Base-by-base conservation (phyloP, 1,140 invertebrate species). In the Drosophila nebulosa region DNA sequence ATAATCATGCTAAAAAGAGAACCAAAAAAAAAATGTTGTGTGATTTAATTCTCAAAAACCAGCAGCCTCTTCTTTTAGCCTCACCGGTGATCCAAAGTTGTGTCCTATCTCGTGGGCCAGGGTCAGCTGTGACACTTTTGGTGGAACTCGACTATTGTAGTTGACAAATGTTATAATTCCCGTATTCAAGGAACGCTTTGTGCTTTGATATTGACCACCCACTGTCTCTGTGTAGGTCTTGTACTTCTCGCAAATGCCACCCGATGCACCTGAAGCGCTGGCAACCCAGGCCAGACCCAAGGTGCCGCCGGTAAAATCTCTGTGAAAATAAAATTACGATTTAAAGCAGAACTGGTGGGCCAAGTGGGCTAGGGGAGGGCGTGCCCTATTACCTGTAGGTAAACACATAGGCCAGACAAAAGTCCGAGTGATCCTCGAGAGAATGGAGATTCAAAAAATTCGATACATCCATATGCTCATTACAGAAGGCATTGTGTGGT, bases 81-180 rank as follows among this genome's bases (percentile, higher is more conserved):
- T 94, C 93, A 98, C 97, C 89, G 97, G 97, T 70, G 98, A 99
- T 58, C 99, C 99, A 93, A 99, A 99, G 92, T 99, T 99, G 90
- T 99, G 99, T 3, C 99, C 99, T 86, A 99, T 99, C 93, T 99
- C 99, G 92, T 99, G 99, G 6, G 99, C 99, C 63, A 99, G 93
- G 6, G 99, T 99, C 10, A 99, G 92, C 90, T 99, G 98, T 4
- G 98, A 99, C 14, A 99, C 99, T 92, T 98, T 98, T 0, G 97
- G 97, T 64, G 96, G 98, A 16, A 99, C 98, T 52, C 97, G 93
- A 90, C 96, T 98, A 85, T 99, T 99, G 93, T 99, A 99, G 93
- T 99, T 99, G 10, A 99, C 97, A 91, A 99, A 98, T 1, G 99
- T 99, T 39, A 99, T 99, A 73, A 99, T 99, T 39, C 99, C 99